These are phyloP conservation scores for Himalopsyche kuldschensis DNA, from an alignment of 2,888 invertebrate species.

Conservation along the genomic window DNA sequence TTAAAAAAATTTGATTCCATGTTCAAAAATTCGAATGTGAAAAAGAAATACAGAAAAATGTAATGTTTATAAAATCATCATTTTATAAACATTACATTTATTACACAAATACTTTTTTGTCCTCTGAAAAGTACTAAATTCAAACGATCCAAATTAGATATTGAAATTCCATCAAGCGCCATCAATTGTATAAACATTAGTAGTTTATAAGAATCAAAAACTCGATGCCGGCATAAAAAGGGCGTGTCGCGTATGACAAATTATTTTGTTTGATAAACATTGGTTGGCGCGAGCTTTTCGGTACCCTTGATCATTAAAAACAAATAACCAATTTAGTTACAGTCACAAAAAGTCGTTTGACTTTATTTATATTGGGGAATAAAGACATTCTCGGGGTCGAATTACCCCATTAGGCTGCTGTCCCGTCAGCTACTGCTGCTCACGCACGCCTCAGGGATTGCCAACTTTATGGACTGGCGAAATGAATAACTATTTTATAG, in stretches of 20 bases:
- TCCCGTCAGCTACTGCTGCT: background rate
- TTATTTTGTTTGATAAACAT: conserved; percentile 17
- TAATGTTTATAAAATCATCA: too few relatives aligned
- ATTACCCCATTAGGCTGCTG: conserved; percentile 37
- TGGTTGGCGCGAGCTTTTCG: conserved; percentile 6
- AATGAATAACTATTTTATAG: background rate
- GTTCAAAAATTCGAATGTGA: too few relatives aligned
- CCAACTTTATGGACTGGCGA: background rate
- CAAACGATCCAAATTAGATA: too few relatives aligned
- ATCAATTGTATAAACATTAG: too few relatives aligned
- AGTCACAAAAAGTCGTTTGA: conserved; percentile 39
- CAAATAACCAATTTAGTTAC: conserved; percentile 40
- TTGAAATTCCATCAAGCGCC: too few relatives aligned
- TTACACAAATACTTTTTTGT: too few relatives aligned
- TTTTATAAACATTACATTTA: too few relatives aligned
- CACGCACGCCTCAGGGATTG: background rate
- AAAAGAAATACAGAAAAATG: too few relatives aligned
- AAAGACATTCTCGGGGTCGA: conserved; percentile 40
- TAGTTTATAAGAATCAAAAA: too few relatives aligned
- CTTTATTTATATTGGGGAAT: conserved; percentile 39
- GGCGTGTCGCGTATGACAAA: background rate
- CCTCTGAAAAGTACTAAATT: too few relatives aligned
- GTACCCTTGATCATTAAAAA: conserved; percentile 35
- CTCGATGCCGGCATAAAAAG: background rate
- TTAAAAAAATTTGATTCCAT: too few relatives aligned